Percentiles rank a stretch among this genome's conserved stretches.
These are phyloP conservation scores for Aspidiotus rigidus DNA, from an alignment of 2,888 invertebrate genomes.

Conservation along the genomic window DNA sequence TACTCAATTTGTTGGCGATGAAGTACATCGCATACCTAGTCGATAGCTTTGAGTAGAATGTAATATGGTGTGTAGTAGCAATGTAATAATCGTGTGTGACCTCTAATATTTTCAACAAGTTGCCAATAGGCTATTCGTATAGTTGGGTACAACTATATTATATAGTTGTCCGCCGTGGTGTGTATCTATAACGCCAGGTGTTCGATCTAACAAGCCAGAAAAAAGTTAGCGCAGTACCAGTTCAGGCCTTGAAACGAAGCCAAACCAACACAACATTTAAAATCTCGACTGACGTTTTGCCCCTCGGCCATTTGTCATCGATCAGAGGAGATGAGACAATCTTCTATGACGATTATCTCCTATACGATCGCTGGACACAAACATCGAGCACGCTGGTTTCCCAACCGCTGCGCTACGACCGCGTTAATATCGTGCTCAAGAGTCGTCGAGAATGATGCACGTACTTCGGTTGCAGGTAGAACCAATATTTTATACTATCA, in stretches of 20 bases:
- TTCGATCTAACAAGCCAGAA: conserved; percentile 28
- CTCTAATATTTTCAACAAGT: conserved; percentile 30
- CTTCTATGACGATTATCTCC: conserved; percentile 26
- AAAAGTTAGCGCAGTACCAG: conserved; percentile 25
- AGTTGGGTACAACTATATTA: background rate
- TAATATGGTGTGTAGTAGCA: too few relatives aligned
- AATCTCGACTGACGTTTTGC: conserved; percentile 28
- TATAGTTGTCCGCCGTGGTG: conserved; percentile 19
- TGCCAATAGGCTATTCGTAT: conserved; percentile 27
- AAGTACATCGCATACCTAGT: too few relatives aligned
- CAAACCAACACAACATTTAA: conserved; percentile 27
- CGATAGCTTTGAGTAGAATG: too few relatives aligned
- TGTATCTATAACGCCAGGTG: conserved; percentile 27
- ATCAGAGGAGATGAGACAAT: conserved; percentile 24
- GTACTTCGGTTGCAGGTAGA: too few relatives aligned
- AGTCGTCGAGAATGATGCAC: too few relatives aligned
- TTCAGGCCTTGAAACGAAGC: conserved; percentile 26
- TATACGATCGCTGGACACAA: conserved; percentile 20
- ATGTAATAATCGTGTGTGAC: conserved; percentile 27
- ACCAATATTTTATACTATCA: too few relatives aligned
- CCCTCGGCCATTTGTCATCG: conserved; percentile 28
- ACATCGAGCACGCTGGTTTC: background rate
- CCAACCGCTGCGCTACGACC: background rate
- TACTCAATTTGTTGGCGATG: too few relatives aligned
- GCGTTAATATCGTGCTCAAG: too few relatives aligned